Evolutionary conservation across 1,140 invertebrate species (phyloP).

Genomic region (Diorhabda elongata): DNA sequence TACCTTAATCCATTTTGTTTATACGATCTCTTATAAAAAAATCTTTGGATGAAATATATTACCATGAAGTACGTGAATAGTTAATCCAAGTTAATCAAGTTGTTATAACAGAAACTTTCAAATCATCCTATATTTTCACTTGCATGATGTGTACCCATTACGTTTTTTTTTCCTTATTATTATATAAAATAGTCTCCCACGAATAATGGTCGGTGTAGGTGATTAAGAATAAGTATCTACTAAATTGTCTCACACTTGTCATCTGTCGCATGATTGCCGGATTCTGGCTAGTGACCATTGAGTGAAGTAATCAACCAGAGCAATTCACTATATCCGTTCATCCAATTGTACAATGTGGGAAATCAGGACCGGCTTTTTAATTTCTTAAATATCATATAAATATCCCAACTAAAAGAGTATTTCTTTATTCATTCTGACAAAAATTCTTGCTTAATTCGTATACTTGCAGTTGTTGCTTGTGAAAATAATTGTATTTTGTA

Average conservation of each 20-base stretch:
- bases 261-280: conserved; percentile 1
- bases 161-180: neutral
- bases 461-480: too few relatives aligned
- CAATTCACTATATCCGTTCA: neutral
- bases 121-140: neutral
- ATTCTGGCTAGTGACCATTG: neutral
- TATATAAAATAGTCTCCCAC: neutral
- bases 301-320: neutral
- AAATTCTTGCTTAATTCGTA: too few relatives aligned
- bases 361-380: neutral
- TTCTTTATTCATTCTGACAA: too few relatives aligned
- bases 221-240: neutral
- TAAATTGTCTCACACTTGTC: conserved; percentile 1
- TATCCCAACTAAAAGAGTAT: too few relatives aligned
- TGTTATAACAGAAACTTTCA: too few relatives aligned
- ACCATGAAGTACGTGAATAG: too few relatives aligned
- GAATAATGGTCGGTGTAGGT: neutral
- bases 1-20: too few relatives aligned
- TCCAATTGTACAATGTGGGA: neutral
- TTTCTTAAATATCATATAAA: too few relatives aligned
- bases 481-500: too few relatives aligned
- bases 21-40: too few relatives aligned
- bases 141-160: neutral
- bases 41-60: too few relatives aligned
- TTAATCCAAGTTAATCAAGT: too few relatives aligned